These are phyloP conservation scores for Morelia viridis DNA, from an alignment of 2,797 vertebrate genomes.

Conservation along the genomic window DNA sequence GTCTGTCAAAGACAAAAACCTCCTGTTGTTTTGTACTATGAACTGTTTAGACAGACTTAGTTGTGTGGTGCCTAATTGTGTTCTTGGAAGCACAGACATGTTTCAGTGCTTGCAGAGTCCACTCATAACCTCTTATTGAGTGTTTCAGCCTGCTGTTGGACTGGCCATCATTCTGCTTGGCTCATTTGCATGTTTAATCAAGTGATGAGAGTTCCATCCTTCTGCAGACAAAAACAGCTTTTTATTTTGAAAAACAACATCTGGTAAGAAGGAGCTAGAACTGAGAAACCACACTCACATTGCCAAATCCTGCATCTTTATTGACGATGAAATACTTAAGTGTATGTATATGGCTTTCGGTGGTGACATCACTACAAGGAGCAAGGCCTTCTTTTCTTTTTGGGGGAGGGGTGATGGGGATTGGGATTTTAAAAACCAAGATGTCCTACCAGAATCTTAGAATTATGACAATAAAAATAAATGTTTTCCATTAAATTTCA, in stretches of 20 bases:
- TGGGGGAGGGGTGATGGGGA: not conserved
- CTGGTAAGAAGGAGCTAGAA: constrained; percentile 11
- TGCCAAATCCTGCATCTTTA: constrained; percentile 23
- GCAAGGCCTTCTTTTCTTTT: not conserved
- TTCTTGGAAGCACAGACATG: constrained; percentile 39
- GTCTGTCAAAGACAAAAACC: not conserved
- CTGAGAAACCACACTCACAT: constrained; percentile 15
- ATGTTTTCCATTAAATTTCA: not conserved
- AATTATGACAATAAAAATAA: not conserved
- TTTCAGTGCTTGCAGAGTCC: constrained; percentile 49
- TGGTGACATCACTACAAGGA: not conserved
- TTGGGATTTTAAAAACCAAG: not conserved
- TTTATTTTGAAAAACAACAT: constrained; percentile 39
- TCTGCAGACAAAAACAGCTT: not conserved
- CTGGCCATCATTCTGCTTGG: constrained; percentile 20
- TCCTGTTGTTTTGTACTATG: not conserved
- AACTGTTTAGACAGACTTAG: constrained; percentile 3
- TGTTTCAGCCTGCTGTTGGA: constrained; percentile 35
- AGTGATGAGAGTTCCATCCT: not conserved
- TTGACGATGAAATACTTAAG: too few species aligned
- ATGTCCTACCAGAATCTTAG: not conserved
- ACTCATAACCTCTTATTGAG: constrained; percentile 32
- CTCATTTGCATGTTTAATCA: constrained; percentile 40
- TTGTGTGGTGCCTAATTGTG: constrained; percentile 22
- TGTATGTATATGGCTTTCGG: not conserved